Evolutionary conservation across 2,113 vertebrate genomes (phyloP), one percentile per base, ranked within the genome.

Genomic region (Nibea coibor): DNA sequence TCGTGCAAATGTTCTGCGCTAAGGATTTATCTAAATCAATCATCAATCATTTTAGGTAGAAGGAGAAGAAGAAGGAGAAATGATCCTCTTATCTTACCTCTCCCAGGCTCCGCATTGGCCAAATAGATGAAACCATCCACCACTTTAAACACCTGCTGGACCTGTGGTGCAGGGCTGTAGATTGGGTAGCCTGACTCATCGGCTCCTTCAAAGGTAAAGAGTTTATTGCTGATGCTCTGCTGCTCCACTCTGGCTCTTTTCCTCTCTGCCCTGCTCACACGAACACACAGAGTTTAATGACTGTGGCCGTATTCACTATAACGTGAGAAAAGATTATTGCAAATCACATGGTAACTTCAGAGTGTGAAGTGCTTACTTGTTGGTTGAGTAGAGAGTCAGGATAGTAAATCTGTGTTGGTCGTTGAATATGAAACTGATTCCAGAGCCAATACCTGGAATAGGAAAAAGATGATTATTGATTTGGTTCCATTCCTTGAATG

Each of bases 51-150:
- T 35, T 35, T 35, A 35, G 4, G 4, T 10, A 19, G 12, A 3
- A 16, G 26, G 9, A 47, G 4, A 8, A 42, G 53, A 20, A 28
- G 6, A 28, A 57, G 24, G 17, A 57, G 24, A 24, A 53, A 35
- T 9, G 19, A 8, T 11, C 31, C 8, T 35, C 10, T 74, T 20
- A 31, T 35, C 93, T 94, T 93, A 97, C 97, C 95, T 94, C 87
- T 95, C 4, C 91, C 90, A 62, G 90, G 88, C 92, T 99, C 97
- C 20, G 96, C 97, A 83, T 99, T 97, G 66, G 96, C 96, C 57
- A 97, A 97, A 48, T 98, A 99, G 93, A 99, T 98, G 92, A 99
- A 98, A 20, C 97, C 98, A 73, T 97, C 95, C 51, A 97, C 97
- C 22, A 94, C 94, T 85, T 95, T 93, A 68, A 97, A 98, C 89